Percentiles rank a stretch among this genome's conserved stretches.
Conservation (phyloP, 2,113 vertebrate species). For the Drymodes brunneopygia region DNA sequence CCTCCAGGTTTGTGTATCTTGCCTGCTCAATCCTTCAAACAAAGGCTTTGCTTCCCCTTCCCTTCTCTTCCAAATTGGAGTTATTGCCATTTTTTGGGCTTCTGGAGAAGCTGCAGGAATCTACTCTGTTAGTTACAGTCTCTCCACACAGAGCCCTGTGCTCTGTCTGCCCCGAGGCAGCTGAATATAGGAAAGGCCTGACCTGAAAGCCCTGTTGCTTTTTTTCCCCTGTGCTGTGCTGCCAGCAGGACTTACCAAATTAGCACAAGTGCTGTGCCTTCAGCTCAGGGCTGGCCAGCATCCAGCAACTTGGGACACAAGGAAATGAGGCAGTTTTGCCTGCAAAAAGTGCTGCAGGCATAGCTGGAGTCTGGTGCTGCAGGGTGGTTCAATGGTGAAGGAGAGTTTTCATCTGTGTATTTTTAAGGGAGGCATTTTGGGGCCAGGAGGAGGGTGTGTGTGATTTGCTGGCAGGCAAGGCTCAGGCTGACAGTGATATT, state of each 20-base stretch:
- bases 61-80: not conserved
- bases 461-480: not conserved
- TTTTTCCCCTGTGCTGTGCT: not conserved
- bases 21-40: not conserved
- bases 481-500: not conserved
- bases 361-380: not conserved
- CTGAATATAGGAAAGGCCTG: not conserved
- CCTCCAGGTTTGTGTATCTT: not conserved
- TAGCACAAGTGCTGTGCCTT: fast-evolving
- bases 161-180: not conserved
- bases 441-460: not conserved
- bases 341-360: not conserved
- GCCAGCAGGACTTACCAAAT: not conserved
- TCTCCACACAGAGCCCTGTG: not conserved
- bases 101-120: not conserved
- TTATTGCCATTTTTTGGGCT: not conserved
- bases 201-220: not conserved
- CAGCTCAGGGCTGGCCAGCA: not conserved
- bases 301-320: not conserved
- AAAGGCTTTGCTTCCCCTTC: not conserved
- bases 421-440: not conserved
- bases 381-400: not conserved
- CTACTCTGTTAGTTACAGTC: not conserved
- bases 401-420: not conserved
- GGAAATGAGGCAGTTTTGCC: not conserved